Base-by-base conservation (phyloP, 2,888 invertebrate species). In the Trichogramma dendrolimi region DNA sequence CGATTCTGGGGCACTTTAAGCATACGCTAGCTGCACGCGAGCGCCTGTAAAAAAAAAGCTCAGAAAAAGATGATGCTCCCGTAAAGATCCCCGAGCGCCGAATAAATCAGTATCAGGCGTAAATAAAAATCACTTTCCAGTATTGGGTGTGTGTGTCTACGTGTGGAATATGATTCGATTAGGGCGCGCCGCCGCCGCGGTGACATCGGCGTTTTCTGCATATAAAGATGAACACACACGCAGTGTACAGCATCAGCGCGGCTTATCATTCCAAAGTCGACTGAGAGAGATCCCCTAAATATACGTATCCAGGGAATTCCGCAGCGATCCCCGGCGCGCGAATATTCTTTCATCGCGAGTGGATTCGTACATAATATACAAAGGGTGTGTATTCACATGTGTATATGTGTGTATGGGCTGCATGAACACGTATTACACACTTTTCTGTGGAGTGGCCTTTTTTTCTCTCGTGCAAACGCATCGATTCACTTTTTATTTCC, bases 61-160 rank as follows among this genome's bases (percentile, higher is more conserved):
- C 27, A 27, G 27, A 27, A 27, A 27, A 27, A 27, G 27, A 27
- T 27, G 27, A 27, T 27, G 27, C 27, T 27, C 27, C 27, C 27
- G 27, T 27, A 4, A 52, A 50, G 39, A 54, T 66, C 65, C 63
- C 61, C 56, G 53, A 60, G 61, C 69, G 67, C 64, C 27, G 71
- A 70, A 77, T 79, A 79, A 79, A 78, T 79, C 77, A 79, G 78
- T 71, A 78, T 76, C 75, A 75, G 67, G 67, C 70, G 72, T 74
- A 75, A 77, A 78, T 78, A 79, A 78, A 79, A 79, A 79, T 78
- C 78, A 78, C 77, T 79, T 78, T 78, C 74, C 77, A 77, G 77
- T 75, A 75, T 75, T 75, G 74, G 70, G 72, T 40, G 72, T 67
- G 64, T 61, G 56, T 63, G 63, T 67, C 56, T 67, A 59, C 41